Evolutionary conservation across 1,140 invertebrate species (phyloP).

Genomic region (Drosophila ambigua): DNA sequence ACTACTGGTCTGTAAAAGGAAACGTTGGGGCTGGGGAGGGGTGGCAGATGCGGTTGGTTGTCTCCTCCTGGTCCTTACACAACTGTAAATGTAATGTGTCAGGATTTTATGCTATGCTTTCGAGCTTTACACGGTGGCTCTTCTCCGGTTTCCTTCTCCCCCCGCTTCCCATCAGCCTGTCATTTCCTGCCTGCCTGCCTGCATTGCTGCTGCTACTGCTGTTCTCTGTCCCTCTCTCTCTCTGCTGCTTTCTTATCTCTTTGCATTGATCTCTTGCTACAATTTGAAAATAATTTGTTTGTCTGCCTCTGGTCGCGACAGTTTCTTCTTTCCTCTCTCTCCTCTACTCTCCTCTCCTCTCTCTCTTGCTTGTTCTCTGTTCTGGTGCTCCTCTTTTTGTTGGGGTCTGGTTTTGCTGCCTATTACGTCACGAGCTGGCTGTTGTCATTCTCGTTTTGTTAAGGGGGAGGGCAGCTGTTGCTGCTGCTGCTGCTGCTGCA

Average conservation of each 20-base stretch:
- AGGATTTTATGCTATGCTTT: slow-evolving; percentile 64
- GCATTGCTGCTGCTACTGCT: slow-evolving; percentile 28
- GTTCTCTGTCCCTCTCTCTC: slow-evolving; percentile 5
- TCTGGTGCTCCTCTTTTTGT: slow-evolving; percentile 37
- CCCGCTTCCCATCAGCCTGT: slow-evolving; percentile 1
- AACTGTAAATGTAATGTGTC: slow-evolving; percentile 75
- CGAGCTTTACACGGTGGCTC: slow-evolving; percentile 8
- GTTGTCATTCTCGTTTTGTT: slow-evolving; percentile 23
- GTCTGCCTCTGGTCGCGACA: slow-evolving; percentile 48
- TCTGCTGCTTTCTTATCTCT: slow-evolving; percentile 37
- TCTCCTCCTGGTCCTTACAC: slow-evolving; percentile 63
- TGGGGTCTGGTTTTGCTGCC: slow-evolving; percentile 47
- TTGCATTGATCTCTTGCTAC: slow-evolving; percentile 71
- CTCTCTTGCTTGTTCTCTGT: background rate
- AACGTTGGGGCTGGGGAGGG: background rate
- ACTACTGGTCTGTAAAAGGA: background rate
- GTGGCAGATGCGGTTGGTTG: slow-evolving; percentile 18
- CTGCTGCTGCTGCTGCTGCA: slow-evolving; percentile 8
- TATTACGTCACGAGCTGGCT: slow-evolving; percentile 63
- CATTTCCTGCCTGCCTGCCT: slow-evolving; percentile 12
- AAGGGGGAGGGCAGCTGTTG: background rate
- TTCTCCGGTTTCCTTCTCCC: background rate
- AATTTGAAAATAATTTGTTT: slow-evolving; percentile 74
- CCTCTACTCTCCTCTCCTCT: background rate
- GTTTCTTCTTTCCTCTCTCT: slow-evolving; percentile 16